Evolutionary conservation across 2,888 invertebrate species (phyloP).

Genomic region (Nomada ruficornis): DNA sequence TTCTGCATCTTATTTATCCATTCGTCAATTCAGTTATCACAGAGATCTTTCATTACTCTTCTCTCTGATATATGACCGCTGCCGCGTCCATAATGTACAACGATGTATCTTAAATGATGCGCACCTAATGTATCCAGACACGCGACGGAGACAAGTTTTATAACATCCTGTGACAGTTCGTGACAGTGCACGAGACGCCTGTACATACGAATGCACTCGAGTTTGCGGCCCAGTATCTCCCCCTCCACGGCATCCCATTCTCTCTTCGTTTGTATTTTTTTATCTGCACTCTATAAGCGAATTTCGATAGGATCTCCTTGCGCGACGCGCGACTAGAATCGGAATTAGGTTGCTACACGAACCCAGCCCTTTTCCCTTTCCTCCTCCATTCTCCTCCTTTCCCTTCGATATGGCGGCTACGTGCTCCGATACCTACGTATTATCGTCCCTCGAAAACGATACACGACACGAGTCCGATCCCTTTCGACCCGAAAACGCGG

Average conservation of each 20-base stretch:
- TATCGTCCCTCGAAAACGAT: constrained; percentile 18
- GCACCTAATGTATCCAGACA: not conserved
- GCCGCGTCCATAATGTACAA: too few relatives aligned
- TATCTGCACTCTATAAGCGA: constrained; percentile 6
- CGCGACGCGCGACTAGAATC: constrained; percentile 31
- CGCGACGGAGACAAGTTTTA: not conserved
- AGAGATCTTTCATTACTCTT: too few relatives aligned
- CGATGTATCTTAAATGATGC: not conserved
- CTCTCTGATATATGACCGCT: too few relatives aligned
- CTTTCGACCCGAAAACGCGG: not conserved
- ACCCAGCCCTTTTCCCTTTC: not conserved
- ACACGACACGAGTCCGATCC: not conserved
- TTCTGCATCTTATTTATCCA: too few relatives aligned
- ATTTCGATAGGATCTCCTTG: constrained; percentile 31
- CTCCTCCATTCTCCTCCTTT: not conserved
- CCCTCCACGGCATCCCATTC: not conserved
- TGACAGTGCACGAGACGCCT: not conserved
- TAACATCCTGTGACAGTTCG: not conserved
- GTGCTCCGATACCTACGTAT: constrained; percentile 24
- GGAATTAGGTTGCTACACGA: constrained; percentile 34
- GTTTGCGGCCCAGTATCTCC: not conserved
- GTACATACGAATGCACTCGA: constrained; percentile 25
- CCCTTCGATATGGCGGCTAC: constrained; percentile 9
- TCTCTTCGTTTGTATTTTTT: constrained; percentile 8
- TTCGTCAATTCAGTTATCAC: too few relatives aligned